Evolutionary conservation across 2,888 invertebrate genomes (phyloP).

Genomic region (Macropis europaea): DNA sequence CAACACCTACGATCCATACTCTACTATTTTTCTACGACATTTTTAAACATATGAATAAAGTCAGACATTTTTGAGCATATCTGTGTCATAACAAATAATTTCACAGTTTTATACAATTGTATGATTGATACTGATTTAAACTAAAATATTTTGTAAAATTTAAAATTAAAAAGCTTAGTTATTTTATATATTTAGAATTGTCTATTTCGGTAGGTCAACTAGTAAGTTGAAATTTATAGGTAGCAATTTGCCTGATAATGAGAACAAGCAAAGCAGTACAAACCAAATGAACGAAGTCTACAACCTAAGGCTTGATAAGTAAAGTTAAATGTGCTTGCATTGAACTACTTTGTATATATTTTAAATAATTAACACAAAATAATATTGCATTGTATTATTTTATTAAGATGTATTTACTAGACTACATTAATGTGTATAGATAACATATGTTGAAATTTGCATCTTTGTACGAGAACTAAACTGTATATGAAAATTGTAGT

Average conservation of each 20-base stretch:
- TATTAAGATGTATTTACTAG: conserved; percentile 48
- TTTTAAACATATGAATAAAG: not conserved
- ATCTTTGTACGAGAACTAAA: conserved; percentile 20
- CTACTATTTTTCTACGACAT: not conserved
- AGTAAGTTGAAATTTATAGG: too few species aligned
- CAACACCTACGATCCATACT: not conserved
- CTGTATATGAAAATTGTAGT: conserved; percentile 34
- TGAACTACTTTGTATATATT: conserved; percentile 61
- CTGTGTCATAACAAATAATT: not conserved
- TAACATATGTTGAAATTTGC: conserved; percentile 3
- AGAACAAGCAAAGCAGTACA: too few species aligned
- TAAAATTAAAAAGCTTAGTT: not conserved
- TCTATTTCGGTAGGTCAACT: not conserved
- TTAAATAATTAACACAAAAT: conserved; percentile 52
- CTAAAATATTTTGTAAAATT: not conserved
- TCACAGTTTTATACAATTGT: not conserved
- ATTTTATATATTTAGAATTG: not conserved
- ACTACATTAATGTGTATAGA: conserved; percentile 35
- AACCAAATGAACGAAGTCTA: conserved; percentile 3
- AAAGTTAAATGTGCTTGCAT: conserved; percentile 24
- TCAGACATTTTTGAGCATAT: not conserved
- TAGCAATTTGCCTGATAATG: too few species aligned
- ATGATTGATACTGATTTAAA: not conserved
- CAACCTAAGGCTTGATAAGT: not conserved
- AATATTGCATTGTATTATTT: conserved; percentile 57